Conservation (phyloP, 1,140 invertebrate species). For the Philotrypesis tridentata region DNA sequence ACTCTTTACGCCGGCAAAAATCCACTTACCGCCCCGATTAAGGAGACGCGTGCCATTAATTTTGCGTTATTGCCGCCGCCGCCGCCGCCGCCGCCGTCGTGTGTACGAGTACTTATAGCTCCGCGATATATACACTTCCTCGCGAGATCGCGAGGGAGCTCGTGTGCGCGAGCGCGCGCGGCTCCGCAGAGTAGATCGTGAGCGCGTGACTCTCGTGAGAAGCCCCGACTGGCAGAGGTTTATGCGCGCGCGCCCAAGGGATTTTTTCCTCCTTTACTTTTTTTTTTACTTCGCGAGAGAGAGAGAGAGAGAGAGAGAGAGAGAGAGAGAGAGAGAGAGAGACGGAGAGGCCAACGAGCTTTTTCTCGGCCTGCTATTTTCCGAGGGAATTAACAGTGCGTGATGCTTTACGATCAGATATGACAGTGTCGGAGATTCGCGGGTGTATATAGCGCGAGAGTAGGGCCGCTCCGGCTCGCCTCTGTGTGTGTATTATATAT, state of each 20-base stretch:
- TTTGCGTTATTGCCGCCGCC: slow-evolving; percentile 37
- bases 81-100: not conserved
- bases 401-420: not conserved
- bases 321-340: not conserved
- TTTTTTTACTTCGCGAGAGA: not conserved
- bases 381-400: not conserved
- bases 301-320: too few species aligned
- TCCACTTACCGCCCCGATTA: slow-evolving; percentile 48
- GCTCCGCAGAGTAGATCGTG: slow-evolving; percentile 31
- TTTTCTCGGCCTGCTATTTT: not conserved
- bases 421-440: not conserved
- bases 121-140: too few species aligned
- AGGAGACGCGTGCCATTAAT: slow-evolving; percentile 48
- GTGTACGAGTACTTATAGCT: too few species aligned
- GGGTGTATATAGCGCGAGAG: too few species aligned
- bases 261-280: too few species aligned
- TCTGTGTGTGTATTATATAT: too few species aligned
- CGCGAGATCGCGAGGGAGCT: not conserved
- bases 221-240: not conserved
- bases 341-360: not conserved
- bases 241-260: slow-evolving; percentile 1
- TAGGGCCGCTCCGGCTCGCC: too few species aligned
- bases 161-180: too few species aligned
- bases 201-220: slow-evolving; percentile 45
- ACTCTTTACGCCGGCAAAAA: slow-evolving; percentile 35